Base-by-base conservation (phyloP, 1,140 invertebrate species). In the Ganaspis sp. region DNA sequence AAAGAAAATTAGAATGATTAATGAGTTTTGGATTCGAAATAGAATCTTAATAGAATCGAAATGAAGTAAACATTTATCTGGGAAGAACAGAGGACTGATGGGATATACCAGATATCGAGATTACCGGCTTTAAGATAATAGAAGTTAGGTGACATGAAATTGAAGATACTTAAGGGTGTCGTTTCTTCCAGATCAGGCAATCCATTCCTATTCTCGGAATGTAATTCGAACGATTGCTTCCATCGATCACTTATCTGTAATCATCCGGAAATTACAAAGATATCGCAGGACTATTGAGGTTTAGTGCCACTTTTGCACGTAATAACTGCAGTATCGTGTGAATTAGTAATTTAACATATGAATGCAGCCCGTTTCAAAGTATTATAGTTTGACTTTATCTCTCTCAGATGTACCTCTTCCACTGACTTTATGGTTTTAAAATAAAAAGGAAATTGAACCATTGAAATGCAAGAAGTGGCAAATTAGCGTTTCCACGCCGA, bases 151-250 rank as follows among this genome's bases (percentile, higher is more conserved):
- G 19, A 9, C 17, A 17, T 19, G 4, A 0, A 49, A 49, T n/a
- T 49, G 45, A n/a, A 49, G 45, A 17, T 49, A 49, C 45, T 49
- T 49, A 17, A 17, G 70, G 40, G 4, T 23, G 69, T 64, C 53
- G 40, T 64, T 77, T 77, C 72, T 77, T 73, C 70, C 29, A 12
- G 64, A 74, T 49, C 72, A 69, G 45, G 71, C 78, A 70, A 83
- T 80, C 81, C 77, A 76, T 85, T 79, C 75, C 75, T 70, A 77
- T 78, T 78, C 73, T 17, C 53, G 69, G 54, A 42, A 23, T 76
- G 76, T 84, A 85, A 85, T 84, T 86, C 81, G 71, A 72, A 42
- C 73, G 79, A 85, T 84, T 80, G 74, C 38, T 69, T 38, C 37
- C 73, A 85, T 83, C 77, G 81, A 85, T 86, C 80, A 82, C 17